Percentiles rank a stretch among this genome's conserved stretches.
Evolutionary conservation across 2,797 vertebrate species (phyloP).

Genomic region (Pangasius krempfi): DNA sequence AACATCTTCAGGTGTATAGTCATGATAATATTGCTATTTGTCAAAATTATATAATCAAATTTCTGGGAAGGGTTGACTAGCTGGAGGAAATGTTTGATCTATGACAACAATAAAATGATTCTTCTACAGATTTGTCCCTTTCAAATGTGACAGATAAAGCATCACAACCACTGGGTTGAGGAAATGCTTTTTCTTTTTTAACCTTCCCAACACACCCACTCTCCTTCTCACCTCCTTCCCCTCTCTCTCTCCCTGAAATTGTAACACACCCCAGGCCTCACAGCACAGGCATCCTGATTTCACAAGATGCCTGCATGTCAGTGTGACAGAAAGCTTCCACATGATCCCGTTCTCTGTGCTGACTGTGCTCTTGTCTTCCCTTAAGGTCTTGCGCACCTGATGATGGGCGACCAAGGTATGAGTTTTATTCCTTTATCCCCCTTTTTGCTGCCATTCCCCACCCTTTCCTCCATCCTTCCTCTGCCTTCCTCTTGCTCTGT

Average conservation of each 20-base stretch:
- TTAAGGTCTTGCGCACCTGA: constrained; percentile 99
- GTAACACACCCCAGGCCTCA: constrained; percentile 21
- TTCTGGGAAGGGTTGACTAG: constrained; percentile 44
- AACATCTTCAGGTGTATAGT: constrained; percentile 39
- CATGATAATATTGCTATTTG: constrained; percentile 14
- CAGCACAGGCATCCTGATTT: constrained; percentile 75
- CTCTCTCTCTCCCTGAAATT: constrained; percentile 20
- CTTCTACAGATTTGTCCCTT: constrained; percentile 53
- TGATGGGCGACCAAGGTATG: constrained; percentile 99
- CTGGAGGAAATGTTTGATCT: constrained; percentile 47
- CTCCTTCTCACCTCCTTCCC: constrained; percentile 50
- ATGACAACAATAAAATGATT: constrained; percentile 37
- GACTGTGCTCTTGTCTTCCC: constrained; percentile 99
- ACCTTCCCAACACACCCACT: constrained; percentile 51
- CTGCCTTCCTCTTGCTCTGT: constrained; percentile 74
- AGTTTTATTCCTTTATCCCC: constrained; percentile 76
- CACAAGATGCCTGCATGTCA: constrained; percentile 77
- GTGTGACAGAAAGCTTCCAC: constrained; percentile 82
- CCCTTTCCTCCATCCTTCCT: constrained; percentile 68
- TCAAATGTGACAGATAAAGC: constrained; percentile 70
- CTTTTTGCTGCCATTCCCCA: constrained; percentile 87
- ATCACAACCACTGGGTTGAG: constrained; percentile 80
- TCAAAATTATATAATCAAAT: constrained; percentile 34
- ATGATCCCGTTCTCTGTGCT: constrained; percentile 94
- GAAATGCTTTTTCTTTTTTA: constrained; percentile 71